Base-by-base conservation (phyloP, 2,113 vertebrate genomes). In the Tetraodon nigroviridis region DNA sequence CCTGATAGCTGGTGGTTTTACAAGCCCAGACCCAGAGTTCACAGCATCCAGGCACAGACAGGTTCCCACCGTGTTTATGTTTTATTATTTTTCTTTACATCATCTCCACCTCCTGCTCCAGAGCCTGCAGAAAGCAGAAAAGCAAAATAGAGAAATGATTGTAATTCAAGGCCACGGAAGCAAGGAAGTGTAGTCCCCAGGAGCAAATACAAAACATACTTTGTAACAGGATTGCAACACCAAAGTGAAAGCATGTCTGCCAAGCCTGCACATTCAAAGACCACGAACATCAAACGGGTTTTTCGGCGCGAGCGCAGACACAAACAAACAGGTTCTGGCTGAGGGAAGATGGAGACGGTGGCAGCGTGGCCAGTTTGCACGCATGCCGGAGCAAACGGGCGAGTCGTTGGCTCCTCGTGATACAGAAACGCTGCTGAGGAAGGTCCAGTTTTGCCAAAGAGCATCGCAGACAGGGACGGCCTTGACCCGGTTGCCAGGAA, bases 91-190 rank as follows among this genome's bases (percentile, higher is more conserved):
- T 69, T 52, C 76, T 52, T 78, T 73, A 82, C 64, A 82, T 58
- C 41, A 65, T 71, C 61, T 62, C 66, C 67, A 52, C 67, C 50
- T 51, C 55, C 76, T 64, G 75, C 56, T 68, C 63, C 69, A 45
- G 45, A 79, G 54, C 69, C 79, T 44, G 76, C 76, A 79, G 57
- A 78, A 41, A 32, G 8, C 16, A 72, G 71, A 62, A 79, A 77
- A 61, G 41, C 40, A 2, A 68, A 70, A 61, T 48, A 77, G 75
- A 79, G 76, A 85, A 79, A 74, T 73, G 65, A 82, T 86, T 81
- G 84, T 81, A 80, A 85, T 85, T 80, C 81, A 88, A 89, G 88
- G 86, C 86, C 86, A 88, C 87, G 80, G 81, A 89, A 89, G 85
- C 86, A 81, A 85, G 79, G 83, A 84, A 75, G 76, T 75, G 50